Evolutionary conservation across 2,113 vertebrate species (phyloP).

Genomic region (Apeltes quadracus): DNA sequence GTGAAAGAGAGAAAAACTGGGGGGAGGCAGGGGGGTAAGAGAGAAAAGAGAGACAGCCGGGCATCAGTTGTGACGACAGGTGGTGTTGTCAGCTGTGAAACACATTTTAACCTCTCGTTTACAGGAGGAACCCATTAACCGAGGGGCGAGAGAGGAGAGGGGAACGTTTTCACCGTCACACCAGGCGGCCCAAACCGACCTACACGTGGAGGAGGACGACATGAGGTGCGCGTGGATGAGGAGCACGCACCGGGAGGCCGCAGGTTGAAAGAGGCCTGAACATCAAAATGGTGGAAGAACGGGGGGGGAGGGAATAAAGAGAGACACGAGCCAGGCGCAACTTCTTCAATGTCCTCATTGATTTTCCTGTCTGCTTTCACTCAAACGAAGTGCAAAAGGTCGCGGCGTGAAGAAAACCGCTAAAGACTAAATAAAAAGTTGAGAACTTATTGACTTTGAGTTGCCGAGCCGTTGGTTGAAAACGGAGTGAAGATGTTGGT

Average conservation of each 20-base stretch:
- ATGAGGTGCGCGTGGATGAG: background rate
- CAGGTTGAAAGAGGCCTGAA: background rate
- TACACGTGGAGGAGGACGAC: background rate
- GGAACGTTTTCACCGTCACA: slow-evolving; percentile 52
- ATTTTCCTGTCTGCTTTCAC: background rate
- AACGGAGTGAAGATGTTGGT: background rate
- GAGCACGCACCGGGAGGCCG: background rate
- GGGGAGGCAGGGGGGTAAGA: background rate
- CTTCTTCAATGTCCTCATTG: background rate
- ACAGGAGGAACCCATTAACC: slow-evolving; percentile 58
- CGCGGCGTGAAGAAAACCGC: background rate
- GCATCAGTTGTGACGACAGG: slow-evolving; percentile 55
- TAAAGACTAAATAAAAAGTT: background rate
- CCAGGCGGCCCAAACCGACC: slow-evolving; percentile 42
- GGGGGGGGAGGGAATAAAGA: background rate
- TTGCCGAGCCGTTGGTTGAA: background rate
- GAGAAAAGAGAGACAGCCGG: background rate
- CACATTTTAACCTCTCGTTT: slow-evolving; percentile 56
- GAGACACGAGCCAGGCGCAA: background rate
- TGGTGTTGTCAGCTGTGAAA: slow-evolving; percentile 64
- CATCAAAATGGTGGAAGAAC: background rate
- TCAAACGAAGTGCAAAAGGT: background rate
- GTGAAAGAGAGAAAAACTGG: background rate
- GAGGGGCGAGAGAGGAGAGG: background rate
- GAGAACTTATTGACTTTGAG: background rate